These are phyloP conservation scores for Podarcis lilfordi DNA, from an alignment of 2,797 vertebrate genomes.

Conservation along the genomic window DNA sequence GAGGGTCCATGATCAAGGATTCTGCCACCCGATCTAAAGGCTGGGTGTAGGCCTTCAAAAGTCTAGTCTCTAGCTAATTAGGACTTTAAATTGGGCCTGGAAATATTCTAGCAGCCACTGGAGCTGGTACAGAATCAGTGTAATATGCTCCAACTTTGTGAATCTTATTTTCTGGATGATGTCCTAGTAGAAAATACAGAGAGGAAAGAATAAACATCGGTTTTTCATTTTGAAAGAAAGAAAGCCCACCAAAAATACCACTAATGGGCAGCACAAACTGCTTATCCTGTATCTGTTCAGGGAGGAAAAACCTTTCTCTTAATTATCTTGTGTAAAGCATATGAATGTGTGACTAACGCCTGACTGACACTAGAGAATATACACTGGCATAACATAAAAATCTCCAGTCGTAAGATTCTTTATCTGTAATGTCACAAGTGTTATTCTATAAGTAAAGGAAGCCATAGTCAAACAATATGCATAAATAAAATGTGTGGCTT, in stretches of 20 bases:
- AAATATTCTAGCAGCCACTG: not conserved
- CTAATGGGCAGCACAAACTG: not conserved
- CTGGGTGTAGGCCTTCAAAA: not conserved
- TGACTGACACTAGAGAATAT: not conserved
- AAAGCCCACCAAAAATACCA: too few relatives aligned
- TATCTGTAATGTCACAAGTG: not conserved
- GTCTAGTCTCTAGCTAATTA: not conserved
- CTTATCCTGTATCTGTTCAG: not conserved
- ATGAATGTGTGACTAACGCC: not conserved
- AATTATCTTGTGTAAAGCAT: not conserved
- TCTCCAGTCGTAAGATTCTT: not conserved
- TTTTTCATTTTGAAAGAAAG: not conserved
- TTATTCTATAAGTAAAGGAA: not conserved
- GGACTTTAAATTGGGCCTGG: not conserved
- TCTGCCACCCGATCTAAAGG: not conserved
- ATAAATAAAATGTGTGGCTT: not conserved
- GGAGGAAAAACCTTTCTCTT: not conserved
- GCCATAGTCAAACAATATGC: not conserved
- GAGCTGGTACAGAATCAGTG: not conserved
- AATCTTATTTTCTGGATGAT: not conserved
- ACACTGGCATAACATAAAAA: not conserved
- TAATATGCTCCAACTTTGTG: not conserved
- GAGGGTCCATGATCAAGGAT: too few relatives aligned
- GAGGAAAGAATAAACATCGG: not conserved
- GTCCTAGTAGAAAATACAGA: not conserved